Base-by-base conservation (phyloP, 2,888 invertebrate genomes). In the Phengaris arion region DNA sequence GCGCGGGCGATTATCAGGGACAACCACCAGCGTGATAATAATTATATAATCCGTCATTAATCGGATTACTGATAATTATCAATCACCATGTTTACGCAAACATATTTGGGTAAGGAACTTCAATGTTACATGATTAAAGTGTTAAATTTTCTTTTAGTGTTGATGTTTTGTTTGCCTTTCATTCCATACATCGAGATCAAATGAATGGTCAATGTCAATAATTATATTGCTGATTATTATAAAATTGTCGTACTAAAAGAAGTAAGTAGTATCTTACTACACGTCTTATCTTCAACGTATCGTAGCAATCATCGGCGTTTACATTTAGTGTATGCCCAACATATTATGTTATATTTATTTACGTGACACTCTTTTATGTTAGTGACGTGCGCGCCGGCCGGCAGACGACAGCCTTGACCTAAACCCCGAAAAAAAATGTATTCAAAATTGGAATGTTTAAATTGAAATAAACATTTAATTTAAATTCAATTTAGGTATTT, bases 331-430 rank as follows among this genome's bases (percentile, higher is more conserved):
- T 35, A 22, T 35, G 35, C 35, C 35, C 35, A 8, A 0, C 48
- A 48, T 54, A 54, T 9, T 59, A 22, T 57, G 22, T 59, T 59
- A 22, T 59, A 59, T 59, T 59, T 22, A 22, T 59, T 59, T 59
- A 59, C 9, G 22, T 22, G 22, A 15, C 59, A 22, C 22, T 59
- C 22, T 59, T 15, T 59, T 59, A 22, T 15, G 15, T 59, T 59
- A 9, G 57, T 59, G 57, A 22, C 59, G 59, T 22, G 59, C 22
- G 59, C 59, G 59, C 59, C 59, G 59, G 59, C 59, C 22, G 59
- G 59, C 59, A 59, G 22, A 59, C 22, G 9, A 5, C 22, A 10
- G 22, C 22, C 59, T 59, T 59, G 59, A 59, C 59, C 22, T 22
- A 59, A 59, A 15, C 59, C 22, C 59, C 22, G n/a, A 57, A 22